These are phyloP conservation scores for Anthrax anthrax DNA, from an alignment of 2,888 invertebrate genomes.

Conservation along the genomic window DNA sequence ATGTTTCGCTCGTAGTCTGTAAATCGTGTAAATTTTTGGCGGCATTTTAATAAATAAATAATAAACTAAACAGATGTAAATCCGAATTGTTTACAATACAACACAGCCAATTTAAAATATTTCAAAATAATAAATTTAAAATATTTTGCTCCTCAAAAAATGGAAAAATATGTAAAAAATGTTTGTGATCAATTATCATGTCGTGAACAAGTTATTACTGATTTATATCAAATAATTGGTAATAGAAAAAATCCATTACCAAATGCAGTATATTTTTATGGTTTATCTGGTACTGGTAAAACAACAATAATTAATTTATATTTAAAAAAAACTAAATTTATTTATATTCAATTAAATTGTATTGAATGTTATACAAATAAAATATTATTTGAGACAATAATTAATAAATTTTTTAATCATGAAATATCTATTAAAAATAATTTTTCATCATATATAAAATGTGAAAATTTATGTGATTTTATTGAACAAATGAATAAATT, in stretches of 20 bases:
- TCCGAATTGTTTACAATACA: no score
- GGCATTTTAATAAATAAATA: no score
- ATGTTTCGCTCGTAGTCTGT: no score
- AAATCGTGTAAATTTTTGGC: no score
- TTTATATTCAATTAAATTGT: constrained; percentile 56
- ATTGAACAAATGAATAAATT: constrained; percentile 35
- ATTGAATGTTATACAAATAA: constrained; percentile 66
- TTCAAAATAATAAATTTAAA: no score
- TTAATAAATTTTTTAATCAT: constrained; percentile 41
- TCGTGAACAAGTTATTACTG: constrained; percentile 20
- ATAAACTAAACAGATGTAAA: no score
- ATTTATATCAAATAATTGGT: constrained; percentile 21
- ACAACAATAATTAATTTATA: constrained; percentile 50
- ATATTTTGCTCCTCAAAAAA: no score
- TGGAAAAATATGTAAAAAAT: constrained; percentile 8
- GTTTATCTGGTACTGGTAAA: constrained; percentile 77
- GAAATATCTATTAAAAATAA: constrained; percentile 31
- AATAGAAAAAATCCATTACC: constrained; percentile 48
- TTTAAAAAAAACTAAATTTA: constrained; percentile 38
- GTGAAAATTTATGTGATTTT: constrained; percentile 56
- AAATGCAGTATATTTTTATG: constrained; percentile 59
- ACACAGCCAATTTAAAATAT: no score
- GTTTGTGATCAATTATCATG: constrained; percentile 24
- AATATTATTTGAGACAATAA: constrained; percentile 60
- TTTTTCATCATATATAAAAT: constrained; percentile 36